A percentile compares a stretch with the other conserved stretches of the same genome.
Conservation (phyloP, 1,140 invertebrate species). For the Drosophila eugracilis region DNA sequence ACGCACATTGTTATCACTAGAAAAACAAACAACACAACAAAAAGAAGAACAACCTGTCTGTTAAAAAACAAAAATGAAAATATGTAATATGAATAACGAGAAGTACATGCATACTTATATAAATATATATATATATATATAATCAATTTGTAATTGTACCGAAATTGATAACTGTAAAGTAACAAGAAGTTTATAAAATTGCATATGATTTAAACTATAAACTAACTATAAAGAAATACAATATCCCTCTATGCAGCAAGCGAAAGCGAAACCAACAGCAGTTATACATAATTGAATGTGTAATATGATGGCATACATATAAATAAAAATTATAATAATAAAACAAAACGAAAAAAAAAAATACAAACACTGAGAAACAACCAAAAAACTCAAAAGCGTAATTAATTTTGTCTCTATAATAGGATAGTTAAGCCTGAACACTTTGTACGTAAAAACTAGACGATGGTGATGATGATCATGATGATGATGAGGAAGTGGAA, state of each 20-base stretch:
- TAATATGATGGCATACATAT: slow-evolving; percentile 66
- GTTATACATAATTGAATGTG: slow-evolving; percentile 62
- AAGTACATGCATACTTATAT: slow-evolving; percentile 46
- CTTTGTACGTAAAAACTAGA: slow-evolving; percentile 36
- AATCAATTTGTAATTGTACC: slow-evolving; percentile 70
- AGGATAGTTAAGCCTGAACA: slow-evolving; percentile 53
- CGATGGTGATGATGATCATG: slow-evolving; percentile 4
- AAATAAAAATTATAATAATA: slow-evolving; percentile 60
- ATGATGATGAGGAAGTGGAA: slow-evolving; percentile 1
- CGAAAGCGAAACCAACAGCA: slow-evolving; percentile 51
- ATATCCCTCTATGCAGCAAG: slow-evolving; percentile 66
- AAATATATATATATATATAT: slow-evolving; percentile 48
- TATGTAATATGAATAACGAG: slow-evolving; percentile 51
- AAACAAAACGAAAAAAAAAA: slow-evolving; percentile 48
- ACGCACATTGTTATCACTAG: slow-evolving; percentile 60
- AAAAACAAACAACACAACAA: slow-evolving; percentile 24
- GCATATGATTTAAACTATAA: slow-evolving; percentile 74
- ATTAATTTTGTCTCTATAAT: slow-evolving; percentile 41
- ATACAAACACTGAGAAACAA: slow-evolving; percentile 64
- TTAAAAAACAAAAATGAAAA: slow-evolving; percentile 45
- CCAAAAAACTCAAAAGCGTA: slow-evolving; percentile 39
- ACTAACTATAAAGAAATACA: slow-evolving; percentile 74
- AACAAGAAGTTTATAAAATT: slow-evolving; percentile 70
- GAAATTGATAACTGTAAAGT: slow-evolving; percentile 80
- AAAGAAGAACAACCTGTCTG: slow-evolving; percentile 43